Evolutionary conservation across 2,888 invertebrate species (phyloP), one percentile per base, ranked within the genome.

Genomic region (Branchellion lobata): DNA sequence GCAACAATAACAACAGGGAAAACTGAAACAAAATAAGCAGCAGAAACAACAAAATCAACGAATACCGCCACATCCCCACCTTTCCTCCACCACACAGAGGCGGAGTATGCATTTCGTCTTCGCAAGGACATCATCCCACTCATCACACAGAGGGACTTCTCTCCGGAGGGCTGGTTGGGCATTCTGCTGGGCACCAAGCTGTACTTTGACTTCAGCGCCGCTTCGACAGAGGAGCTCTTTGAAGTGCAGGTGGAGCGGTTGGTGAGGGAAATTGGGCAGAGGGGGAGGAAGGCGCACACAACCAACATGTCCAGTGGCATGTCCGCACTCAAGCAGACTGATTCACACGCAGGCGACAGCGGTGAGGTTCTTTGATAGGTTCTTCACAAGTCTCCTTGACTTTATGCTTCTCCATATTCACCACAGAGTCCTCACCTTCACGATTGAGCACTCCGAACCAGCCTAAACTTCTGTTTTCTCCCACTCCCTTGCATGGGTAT

Each of bases 141-240:
- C 21, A 82, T 85, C 5, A 81, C 86, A 24, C 85, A 87, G 83
- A 47, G 82, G 3, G 83, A 84, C 21, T 87, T 86, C 79, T 80
- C 82, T 0, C 86, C 87, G 2, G 86, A 87, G 80, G 87, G 87
- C n/a, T 87, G 87, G 87, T 83, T 87, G 40, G 87, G 87, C 0
- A 84, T 87, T 74, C 80, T 87, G 78, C 85, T 86, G 3, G 87
- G 87, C 3, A 86, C 86, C 5, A 82, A 84, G 2, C 83, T 87
- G 34, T 86, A 86, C 81, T 86, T 86, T 80, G 86, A 87, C 81
- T 83, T 87, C 81, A 84, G 84, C 78, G 80, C 81, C 21, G 65
- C 0, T n/a, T 31, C 1, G 14, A 8, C 29, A 11, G 53, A 73
- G 29, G n/a, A 69, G 3, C 18, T 61, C 8, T 78, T 80, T 0